phyloP scores from a whole-genome alignment of 2,888 invertebrate species.

The Sericinus montela region DNA sequence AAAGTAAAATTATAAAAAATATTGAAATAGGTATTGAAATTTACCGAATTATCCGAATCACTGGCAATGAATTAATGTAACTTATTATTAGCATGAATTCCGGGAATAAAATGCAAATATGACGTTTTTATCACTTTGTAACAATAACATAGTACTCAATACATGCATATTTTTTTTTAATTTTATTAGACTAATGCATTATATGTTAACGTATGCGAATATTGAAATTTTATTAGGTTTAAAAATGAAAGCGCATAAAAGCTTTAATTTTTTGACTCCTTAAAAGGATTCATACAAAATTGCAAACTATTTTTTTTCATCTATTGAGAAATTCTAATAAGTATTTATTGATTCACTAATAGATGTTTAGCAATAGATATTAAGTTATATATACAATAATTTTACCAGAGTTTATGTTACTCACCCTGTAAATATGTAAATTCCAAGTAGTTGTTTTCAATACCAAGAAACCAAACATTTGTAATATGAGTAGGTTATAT shows the following conservation, averaged over 20 bases:
- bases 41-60: too few species aligned
- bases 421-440: slow-evolving; percentile 75
- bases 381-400: slow-evolving; percentile 39
- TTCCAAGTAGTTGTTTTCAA: slow-evolving; percentile 68
- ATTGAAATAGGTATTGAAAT: too few species aligned
- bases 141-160: too few species aligned
- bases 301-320: slow-evolving; percentile 31
- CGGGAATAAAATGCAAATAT: too few species aligned
- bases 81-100: too few species aligned
- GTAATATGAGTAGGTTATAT: slow-evolving; percentile 60
- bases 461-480: slow-evolving; percentile 78
- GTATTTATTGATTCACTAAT: slow-evolving; percentile 65
- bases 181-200: too few species aligned
- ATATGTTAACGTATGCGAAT: too few species aligned
- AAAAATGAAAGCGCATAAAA: slow-evolving; percentile 1
- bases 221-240: not conserved
- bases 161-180: too few species aligned
- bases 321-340: slow-evolving; percentile 36
- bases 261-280: slow-evolving; percentile 12
- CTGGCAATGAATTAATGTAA: too few species aligned
- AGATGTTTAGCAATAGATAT: slow-evolving; percentile 36
- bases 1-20: too few species aligned
- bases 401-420: slow-evolving; percentile 64
- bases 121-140: too few species aligned
- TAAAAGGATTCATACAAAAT: slow-evolving; percentile 16